phyloP scores from a whole-genome alignment of 2,888 invertebrate genomes.

The Drosophila fungiperda region DNA sequence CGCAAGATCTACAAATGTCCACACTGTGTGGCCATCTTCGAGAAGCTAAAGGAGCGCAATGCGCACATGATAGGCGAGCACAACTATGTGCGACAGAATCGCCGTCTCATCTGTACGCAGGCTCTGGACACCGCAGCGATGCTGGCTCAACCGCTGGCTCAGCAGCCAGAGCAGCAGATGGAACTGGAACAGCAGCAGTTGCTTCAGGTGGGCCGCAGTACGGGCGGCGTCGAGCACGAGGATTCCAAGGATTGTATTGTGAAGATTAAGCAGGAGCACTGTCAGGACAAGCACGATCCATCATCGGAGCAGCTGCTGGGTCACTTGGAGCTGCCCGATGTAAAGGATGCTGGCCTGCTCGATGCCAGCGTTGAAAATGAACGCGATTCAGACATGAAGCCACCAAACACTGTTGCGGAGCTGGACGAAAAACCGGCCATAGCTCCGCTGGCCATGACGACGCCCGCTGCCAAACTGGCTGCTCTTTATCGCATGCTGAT shows the following conservation, averaged over 20 bases:
- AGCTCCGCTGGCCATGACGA: conserved; percentile 68
- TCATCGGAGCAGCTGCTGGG: conserved; percentile 50
- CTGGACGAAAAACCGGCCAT: conserved; percentile 66
- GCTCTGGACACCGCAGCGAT: conserved; percentile 42
- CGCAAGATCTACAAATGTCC: conserved; percentile 84
- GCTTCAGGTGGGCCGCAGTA: conserved; percentile 38
- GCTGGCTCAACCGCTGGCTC: conserved; percentile 27
- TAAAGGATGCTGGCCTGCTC: conserved; percentile 65
- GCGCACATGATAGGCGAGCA: conserved; percentile 83
- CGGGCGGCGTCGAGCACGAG: conserved; percentile 39
- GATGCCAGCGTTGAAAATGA: conserved; percentile 55
- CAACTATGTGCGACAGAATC: conserved; percentile 84
- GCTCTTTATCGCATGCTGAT: conserved; percentile 84
- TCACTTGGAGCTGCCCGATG: conserved; percentile 74
- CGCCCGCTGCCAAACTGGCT: conserved; percentile 81
- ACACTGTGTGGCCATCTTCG: conserved; percentile 82
- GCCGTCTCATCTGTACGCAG: conserved; percentile 82
- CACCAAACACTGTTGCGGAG: conserved; percentile 46
- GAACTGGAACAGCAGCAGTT: conserved; percentile 43
- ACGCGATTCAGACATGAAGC: conserved; percentile 59
- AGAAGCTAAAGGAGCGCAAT: conserved; percentile 83
- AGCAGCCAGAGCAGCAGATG: conserved; percentile 10
- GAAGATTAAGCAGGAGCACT: conserved; percentile 82
- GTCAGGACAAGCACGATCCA: conserved; percentile 60
- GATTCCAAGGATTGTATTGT: conserved; percentile 83